Evolutionary conservation across 2,888 invertebrate genomes (phyloP), one percentile per base, ranked within the genome.

Genomic region (Lacanobia wlatinum): DNA sequence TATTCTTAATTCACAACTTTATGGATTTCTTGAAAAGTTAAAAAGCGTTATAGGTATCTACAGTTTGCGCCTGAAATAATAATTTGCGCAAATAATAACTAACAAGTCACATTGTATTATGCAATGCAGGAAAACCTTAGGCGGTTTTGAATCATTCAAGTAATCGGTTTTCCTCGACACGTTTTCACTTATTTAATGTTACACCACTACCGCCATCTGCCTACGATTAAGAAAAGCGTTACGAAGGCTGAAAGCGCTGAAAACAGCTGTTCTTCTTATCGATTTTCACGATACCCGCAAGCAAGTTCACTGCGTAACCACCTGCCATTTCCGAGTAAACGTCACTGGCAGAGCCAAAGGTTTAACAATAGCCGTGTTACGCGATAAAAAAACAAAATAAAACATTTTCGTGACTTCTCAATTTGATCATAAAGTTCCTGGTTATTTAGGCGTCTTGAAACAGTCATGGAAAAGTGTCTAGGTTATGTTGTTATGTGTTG

Each of bases 221-320:
- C 48, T 60, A 23, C 38, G 28, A 71, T 59, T 46, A 8, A 2
- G 28, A 58, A 40, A 78, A 77, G n/a, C 50, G 23, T 58, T 52
- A 62, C 4, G 46, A 69, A 53, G 38, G 34, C 66, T 70, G 55
- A 43, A 66, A 34, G 55, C 40, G 73, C 80, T 75, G 67, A 80
- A 81, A 92, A 90, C 95, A 94, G 94, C 95, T 94, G 95, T 93
- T 94, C 84, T 65, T 76, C 14, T 58, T 92, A 95, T 95, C 89
- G 95, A 95, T 95, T 94, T 92, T 90, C 86, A 65, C 73, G 76
- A 73, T 86, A 90, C 88, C 90, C 89, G 89, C 91, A 89, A 90
- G 79, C 88, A 91, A 92, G 89, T 94, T 92, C 90, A 91, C 93
- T 91, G 91, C 92, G 92, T 87, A 90, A 87, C 85, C 86, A 87